These are phyloP conservation scores for Nothobranchius furzeri DNA, from an alignment of 2,113 vertebrate species.

Conservation along the genomic window DNA sequence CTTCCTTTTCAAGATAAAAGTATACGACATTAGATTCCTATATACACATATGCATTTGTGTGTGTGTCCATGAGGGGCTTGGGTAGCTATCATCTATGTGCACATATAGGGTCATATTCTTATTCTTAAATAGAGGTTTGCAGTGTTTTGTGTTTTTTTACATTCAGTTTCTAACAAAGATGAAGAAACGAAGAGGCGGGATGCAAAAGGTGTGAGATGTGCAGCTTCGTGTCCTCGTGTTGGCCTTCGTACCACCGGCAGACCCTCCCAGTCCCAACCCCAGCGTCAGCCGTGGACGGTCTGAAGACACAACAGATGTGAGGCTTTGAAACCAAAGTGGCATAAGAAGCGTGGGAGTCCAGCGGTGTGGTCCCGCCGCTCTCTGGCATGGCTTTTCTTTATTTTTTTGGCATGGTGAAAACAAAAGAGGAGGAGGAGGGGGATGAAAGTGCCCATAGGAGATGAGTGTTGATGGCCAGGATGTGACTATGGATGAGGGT, in stretches of 20 bases:
- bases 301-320: constrained; percentile 10
- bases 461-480: constrained; percentile 38
- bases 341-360: constrained; percentile 40
- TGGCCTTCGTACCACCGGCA: constrained; percentile 32
- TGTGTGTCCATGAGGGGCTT: constrained; percentile 69
- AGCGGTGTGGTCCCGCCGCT: not conserved
- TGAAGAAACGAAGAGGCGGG: constrained; percentile 60
- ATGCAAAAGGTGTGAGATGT: constrained; percentile 32
- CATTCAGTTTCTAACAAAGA: constrained; percentile 76
- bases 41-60: constrained; percentile 78
- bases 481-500: constrained; percentile 61
- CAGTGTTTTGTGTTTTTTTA: constrained; percentile 72
- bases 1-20: constrained; percentile 72
- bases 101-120: constrained; percentile 70
- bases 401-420: constrained; percentile 13
- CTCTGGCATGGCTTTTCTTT: constrained; percentile 11
- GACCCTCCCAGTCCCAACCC: constrained; percentile 17
- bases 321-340: constrained; percentile 14
- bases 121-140: constrained; percentile 78
- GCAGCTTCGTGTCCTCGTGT: constrained; percentile 43
- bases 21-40: constrained; percentile 76
- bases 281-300: constrained; percentile 10
- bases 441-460: constrained; percentile 30
- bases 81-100: constrained; percentile 73
- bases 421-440: not conserved